Base-by-base conservation (phyloP, 1,140 invertebrate genomes). In the Halesus radiatus region DNA sequence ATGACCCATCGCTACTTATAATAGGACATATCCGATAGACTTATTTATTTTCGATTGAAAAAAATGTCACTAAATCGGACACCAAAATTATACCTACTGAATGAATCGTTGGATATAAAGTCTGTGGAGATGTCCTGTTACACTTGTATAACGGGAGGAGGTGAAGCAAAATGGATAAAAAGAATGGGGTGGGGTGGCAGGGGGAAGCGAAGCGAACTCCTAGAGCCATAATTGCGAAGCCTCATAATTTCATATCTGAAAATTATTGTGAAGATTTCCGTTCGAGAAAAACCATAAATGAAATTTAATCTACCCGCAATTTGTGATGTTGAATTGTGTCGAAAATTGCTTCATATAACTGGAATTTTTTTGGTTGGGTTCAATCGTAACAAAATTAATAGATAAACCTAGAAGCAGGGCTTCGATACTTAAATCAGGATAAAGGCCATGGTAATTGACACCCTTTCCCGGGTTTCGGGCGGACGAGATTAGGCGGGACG, bases 391-490 rank as follows among this genome's bases (percentile, higher is more conserved):
- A 1, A 45, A 45, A 45, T 45, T 10, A 45, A 45, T 45, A 45
- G 1, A 45, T 45, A 45, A 45, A 45, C 1, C 37, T 45, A 10
- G 37, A 45, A 45, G 5, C 37, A 45, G 37, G 37, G 37, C 37
- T 45, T 0, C 37, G 10, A 13, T 64, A 22, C 23, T 29, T 32
- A 20, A 26, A 15, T 16, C 45, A 20, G 50, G 68, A 72, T 52
- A 23, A 6, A n/a, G 29, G n/a, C 29, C 4, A n/a, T 32, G 50
- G 68, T 72, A 72, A 72, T 26, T 72, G 68, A 72, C 50, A 72
- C 68, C 68, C 20, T 26, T 26, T 26, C 68, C 32, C 64, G 64
- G 29, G 20, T 4, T 6, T 6, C 32, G 32, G 37, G 37, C 18
- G 68, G 45, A 45, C 20, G 68, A 72, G 68, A 53, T 72, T 23